These are phyloP conservation scores for Halichondria panicea DNA, from an alignment of 37 sponge, comb jelly and placozoan species.

Conservation along the genomic window DNA sequence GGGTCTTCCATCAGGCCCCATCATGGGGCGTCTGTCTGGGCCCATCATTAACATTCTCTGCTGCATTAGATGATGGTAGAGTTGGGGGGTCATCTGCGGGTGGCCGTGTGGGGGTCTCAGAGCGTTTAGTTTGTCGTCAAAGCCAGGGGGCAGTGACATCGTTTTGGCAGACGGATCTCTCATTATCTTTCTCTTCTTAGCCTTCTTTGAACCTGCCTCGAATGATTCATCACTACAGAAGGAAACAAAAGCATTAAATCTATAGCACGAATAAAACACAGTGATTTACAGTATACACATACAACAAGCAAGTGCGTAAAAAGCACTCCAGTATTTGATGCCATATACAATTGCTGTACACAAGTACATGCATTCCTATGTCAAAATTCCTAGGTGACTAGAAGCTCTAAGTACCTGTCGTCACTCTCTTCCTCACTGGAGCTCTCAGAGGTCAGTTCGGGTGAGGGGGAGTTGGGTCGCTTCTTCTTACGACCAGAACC, in stretches of 20 bases:
- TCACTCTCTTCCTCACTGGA: slow-evolving; percentile 63
- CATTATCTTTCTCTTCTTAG: not conserved
- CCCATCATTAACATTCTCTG: no score
- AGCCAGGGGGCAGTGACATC: not conserved
- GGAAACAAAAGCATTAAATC: not conserved
- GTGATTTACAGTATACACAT: not conserved
- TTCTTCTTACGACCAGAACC: slow-evolving; percentile 7
- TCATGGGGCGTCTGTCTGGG: no score
- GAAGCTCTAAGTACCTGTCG: not conserved
- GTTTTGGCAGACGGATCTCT: not conserved
- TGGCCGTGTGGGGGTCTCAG: not conserved
- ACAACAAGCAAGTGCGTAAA: no score
- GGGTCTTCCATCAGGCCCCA: no score
- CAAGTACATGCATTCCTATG: not conserved
- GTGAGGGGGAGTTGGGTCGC: slow-evolving; percentile 33
- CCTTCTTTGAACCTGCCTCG: not conserved
- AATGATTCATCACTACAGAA: slow-evolving; percentile 25
- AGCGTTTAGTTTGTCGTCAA: not conserved
- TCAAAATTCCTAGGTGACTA: not conserved
- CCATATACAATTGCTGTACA: no score
- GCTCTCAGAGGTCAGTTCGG: slow-evolving; percentile 65
- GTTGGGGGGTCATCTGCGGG: slow-evolving; percentile 5
- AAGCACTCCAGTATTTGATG: no score
- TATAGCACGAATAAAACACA: not conserved
- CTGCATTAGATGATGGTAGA: slow-evolving; percentile 23